These are phyloP conservation scores for Danio kyathit DNA, from an alignment of 2,797 vertebrate species.

Conservation along the genomic window DNA sequence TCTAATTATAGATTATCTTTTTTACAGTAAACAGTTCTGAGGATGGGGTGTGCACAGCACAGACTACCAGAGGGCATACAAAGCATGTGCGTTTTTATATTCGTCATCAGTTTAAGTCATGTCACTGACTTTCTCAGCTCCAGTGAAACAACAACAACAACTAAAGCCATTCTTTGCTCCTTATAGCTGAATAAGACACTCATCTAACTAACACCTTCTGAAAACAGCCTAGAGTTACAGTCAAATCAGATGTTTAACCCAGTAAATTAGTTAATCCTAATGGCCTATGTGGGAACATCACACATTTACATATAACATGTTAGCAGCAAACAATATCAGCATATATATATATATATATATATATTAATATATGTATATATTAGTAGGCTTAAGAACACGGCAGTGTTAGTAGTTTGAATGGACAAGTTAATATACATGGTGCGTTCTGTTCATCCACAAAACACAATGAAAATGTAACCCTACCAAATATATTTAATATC, in stretches of 20 bases:
- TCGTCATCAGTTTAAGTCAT: constrained; percentile 5
- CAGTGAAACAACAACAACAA: not conserved
- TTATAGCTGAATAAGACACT: constrained; percentile 12
- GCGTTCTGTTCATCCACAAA: not conserved
- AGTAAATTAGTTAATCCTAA: not conserved
- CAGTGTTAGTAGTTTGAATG: not conserved
- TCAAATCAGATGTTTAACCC: not conserved
- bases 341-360: constrained; percentile 17
- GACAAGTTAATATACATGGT: not conserved
- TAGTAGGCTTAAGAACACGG: not conserved
- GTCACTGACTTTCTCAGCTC: not conserved
- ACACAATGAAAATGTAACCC: not conserved
- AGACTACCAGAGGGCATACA: not conserved
- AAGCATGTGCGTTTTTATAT: not conserved
- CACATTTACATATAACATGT: not conserved
- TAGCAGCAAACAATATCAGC: not conserved
- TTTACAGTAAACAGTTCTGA: not conserved
- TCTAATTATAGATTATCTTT: not conserved
- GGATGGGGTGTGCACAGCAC: not conserved
- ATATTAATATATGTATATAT: constrained; percentile 12
- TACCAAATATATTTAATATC: too few species aligned
- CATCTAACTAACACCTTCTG: too few species aligned
- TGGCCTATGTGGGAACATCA: not conserved
- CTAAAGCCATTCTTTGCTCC: not conserved
- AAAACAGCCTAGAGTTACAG: constrained; percentile 2